Evolutionary conservation across 2,113 vertebrate species (phyloP), one percentile per base, ranked within the genome.

Genomic region (Bombycilla garrulus): DNA sequence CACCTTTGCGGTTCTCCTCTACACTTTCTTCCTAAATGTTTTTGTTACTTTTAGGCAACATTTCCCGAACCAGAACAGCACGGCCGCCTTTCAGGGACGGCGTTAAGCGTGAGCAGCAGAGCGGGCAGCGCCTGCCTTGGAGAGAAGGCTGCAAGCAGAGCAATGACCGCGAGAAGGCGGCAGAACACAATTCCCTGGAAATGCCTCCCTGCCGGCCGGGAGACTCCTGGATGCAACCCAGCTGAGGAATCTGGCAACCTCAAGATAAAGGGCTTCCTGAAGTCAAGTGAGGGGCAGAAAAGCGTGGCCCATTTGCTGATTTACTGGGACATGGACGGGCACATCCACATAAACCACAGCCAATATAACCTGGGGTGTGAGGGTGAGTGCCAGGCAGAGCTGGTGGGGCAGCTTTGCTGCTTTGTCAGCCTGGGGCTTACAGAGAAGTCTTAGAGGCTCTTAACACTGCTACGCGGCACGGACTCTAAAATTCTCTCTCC

Each of bases 141-240:
- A 33, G 50, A 4, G 4, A 14, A 53, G 70, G 4, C 11, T 54
- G 73, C 79, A 3, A 25, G 38, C 56, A 26, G 58, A 31, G 0
- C 1, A 1, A 4, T 11, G 56, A 42, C 90, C 98, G 60, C 95
- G 74, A 96, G 97, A 95, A 94, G 93, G 21, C 96, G 86, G 94
- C 72, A 36, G 17, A 76, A 91, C 24, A 72, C 16, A 89, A 65
- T 28, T 33, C 19, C 16, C 48, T 1, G 65, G 15, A 50, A 33
- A 23, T 0, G 18, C 84, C 4, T 29, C 53, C 47, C 82, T 3
- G 2, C 3, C 4, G 50, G 19, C 50, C 29, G 6, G 21, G 6
- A 31, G 11, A 18, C n/a, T 31, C 58, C 2, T 0, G 44, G 11
- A 4, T 14, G 48, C 56, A 29, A 6, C 4, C 15, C 23, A 1